These are phyloP conservation scores for Australoheros scitulus DNA, from an alignment of 2,113 vertebrate species.

Conservation along the genomic window DNA sequence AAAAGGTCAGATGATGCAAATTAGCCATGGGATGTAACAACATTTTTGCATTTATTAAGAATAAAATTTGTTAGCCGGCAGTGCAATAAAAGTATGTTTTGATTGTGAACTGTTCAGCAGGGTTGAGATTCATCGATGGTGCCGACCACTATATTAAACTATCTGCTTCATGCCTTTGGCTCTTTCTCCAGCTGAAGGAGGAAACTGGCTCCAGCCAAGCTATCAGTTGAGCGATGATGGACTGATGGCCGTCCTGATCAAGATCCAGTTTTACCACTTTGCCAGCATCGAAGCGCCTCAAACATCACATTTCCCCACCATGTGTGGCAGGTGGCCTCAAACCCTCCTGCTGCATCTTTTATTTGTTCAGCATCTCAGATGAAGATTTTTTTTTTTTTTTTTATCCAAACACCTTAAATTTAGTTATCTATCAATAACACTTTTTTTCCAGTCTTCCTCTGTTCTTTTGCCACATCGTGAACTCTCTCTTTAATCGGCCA, in stretches of 20 bases:
- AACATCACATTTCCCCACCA: not conserved
- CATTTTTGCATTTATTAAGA: not conserved
- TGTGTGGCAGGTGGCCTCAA: not conserved
- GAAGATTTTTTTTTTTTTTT: not conserved
- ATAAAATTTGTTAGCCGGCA: not conserved
- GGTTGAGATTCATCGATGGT: not conserved
- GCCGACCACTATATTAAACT: not conserved
- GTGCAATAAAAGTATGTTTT: not conserved
- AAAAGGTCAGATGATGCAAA: not conserved
- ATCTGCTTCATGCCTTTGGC: not conserved
- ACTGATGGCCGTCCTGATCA: not conserved
- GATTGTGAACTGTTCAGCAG: not conserved
- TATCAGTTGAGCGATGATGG: not conserved
- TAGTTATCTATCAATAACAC: not conserved
- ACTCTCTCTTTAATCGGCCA: not conserved
- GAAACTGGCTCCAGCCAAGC: not conserved
- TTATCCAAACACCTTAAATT: not conserved
- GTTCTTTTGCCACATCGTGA: not conserved
- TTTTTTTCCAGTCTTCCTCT: not conserved
- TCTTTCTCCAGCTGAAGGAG: not conserved
- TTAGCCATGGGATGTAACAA: not conserved
- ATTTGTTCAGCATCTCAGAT: not conserved
- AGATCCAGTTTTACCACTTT: not conserved
- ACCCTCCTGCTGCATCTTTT: too few species aligned
- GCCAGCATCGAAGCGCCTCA: not conserved